Conservation (phyloP, 2,113 vertebrate species). For the Galeopterus variegatus region DNA sequence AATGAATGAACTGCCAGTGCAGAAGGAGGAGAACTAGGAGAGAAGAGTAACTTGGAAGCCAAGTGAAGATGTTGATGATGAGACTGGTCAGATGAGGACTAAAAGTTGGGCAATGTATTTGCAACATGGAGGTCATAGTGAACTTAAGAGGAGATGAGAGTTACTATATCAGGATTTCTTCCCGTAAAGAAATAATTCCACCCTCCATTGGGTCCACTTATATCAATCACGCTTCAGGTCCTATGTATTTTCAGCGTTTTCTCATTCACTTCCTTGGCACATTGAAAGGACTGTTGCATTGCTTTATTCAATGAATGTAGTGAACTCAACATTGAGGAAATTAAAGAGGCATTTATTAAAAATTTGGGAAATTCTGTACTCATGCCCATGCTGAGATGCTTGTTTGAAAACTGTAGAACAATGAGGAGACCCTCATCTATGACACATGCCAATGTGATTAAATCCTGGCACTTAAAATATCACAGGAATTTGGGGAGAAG, state of each 20-base stretch:
- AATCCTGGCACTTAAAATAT: conserved; percentile 29
- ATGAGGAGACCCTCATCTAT: conserved; percentile 31
- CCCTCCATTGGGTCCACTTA: background rate
- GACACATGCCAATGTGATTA: conserved; percentile 29
- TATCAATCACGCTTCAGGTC: background rate
- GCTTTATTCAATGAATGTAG: conserved; percentile 49
- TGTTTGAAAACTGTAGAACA: conserved; percentile 31
- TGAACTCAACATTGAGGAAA: conserved; percentile 54
- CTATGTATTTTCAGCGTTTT: background rate
- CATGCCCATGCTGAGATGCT: conserved; percentile 36
- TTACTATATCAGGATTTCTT: background rate
- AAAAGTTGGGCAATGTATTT: background rate
- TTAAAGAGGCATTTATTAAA: conserved; percentile 61
- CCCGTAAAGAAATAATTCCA: background rate
- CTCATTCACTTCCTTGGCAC: conserved; percentile 11
- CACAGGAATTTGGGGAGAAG: conserved; percentile 1
- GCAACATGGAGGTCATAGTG: background rate
- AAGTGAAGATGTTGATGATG: background rate
- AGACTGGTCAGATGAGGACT: background rate
- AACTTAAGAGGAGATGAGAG: background rate
- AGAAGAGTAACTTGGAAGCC: background rate
- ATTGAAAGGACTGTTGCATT: conserved; percentile 33
- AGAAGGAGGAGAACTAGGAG: background rate
- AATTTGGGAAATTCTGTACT: conserved; percentile 76
- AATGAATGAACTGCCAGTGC: background rate